These are phyloP conservation scores for Sebastes minor DNA, from an alignment of 2,797 vertebrate species.

Conservation along the genomic window DNA sequence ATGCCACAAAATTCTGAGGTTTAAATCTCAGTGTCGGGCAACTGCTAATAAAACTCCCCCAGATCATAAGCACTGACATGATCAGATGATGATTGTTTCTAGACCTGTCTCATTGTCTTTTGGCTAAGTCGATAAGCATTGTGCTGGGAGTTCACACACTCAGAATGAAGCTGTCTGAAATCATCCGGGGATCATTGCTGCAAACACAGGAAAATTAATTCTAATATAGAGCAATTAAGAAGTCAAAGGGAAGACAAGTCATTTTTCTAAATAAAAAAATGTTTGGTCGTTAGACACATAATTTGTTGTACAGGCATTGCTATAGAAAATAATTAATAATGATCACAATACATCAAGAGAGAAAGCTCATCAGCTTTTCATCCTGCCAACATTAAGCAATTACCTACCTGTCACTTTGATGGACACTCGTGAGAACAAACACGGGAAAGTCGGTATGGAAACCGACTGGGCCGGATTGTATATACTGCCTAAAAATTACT, in stretches of 20 bases:
- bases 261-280: not conserved
- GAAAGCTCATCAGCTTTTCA: slow-evolving; percentile 28
- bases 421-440: slow-evolving; percentile 25
- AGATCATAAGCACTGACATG: not conserved
- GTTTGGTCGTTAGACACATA: not conserved
- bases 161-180: slow-evolving; percentile 2
- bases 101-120: not conserved
- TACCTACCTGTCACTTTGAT: slow-evolving; percentile 43
- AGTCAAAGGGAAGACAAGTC: slow-evolving; percentile 5
- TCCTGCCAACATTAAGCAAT: slow-evolving; percentile 44
- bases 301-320: slow-evolving; percentile 8
- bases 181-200: not conserved
- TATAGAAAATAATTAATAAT: slow-evolving; percentile 29
- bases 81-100: not conserved
- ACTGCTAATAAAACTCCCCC: not conserved
- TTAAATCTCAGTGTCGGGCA: not conserved
- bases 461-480: not conserved
- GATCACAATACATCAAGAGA: slow-evolving; percentile 17
- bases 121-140: not conserved
- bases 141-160: not conserved
- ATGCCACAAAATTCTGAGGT: not conserved
- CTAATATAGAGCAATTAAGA: slow-evolving; percentile 16
- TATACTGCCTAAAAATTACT: not conserved
- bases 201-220: not conserved
- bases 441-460: not conserved